Base-by-base conservation (phyloP, 2,113 vertebrate species). In the Talpa occidentalis region DNA sequence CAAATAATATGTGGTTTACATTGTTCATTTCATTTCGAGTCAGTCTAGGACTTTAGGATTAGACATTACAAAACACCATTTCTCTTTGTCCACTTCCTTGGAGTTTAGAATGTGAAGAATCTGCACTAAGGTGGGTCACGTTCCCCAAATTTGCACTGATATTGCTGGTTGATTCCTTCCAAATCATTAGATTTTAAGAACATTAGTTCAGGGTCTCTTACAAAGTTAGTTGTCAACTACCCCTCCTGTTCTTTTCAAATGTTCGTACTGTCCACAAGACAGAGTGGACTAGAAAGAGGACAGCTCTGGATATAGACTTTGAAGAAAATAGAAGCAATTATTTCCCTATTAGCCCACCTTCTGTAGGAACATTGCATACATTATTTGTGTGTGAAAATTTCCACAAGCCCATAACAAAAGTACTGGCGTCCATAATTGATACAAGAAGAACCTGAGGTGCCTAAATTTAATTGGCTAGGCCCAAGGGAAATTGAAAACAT, bases 381-480 rank as follows among this genome's bases (percentile, higher is more conserved):
- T 87, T 66, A 59, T 15, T 64, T 90, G 77, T 93, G 76, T 66
- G 74, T 79, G 82, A 83, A 91, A 83, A 62, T n/a, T 28, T 12
- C 67, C 74, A 44, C 26, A 40, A 59, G 37, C 32, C 73, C 56
- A 2, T 47, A 70, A 19, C 30, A 87, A 56, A 94, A 37, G 22
- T 10, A 9, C 62, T 37, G 37, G 62, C 40, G 42, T 70, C 69
- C 14, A n/a, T 5, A 32, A 21, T 54, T 32, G 26, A 30, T 10
- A 62, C 17, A 52, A 74, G 62, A 49, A 81, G 54, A 60, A 37
- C 24, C 59, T 52, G 1, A 64, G 32, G 37, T 44, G 19, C 0
- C 26, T 83, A 37, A 60, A 37, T 44, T 28, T 49, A 80, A 62
- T 21, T 7, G 1, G 16, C 30, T 24, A 47, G 40, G 3, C 5